Base-by-base conservation (phyloP, 2,888 invertebrate genomes). In the Meliscaeva auricollis region DNA sequence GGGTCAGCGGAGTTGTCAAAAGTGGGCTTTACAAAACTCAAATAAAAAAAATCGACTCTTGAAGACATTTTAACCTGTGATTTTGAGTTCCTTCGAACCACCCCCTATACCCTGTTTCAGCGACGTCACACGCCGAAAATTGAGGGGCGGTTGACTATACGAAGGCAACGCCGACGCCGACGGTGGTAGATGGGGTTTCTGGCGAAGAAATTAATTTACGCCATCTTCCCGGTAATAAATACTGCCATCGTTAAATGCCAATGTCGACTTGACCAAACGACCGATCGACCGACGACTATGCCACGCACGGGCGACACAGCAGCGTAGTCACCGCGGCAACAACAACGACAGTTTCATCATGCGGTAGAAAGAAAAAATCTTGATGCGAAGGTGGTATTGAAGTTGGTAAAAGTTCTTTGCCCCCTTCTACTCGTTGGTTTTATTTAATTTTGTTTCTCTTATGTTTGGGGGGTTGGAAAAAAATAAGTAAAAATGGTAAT, bases 161-260 rank as follows among this genome's bases (percentile, higher is more conserved):
- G n/a, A n/a, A n/a, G n/a, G n/a, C n/a, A n/a, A n/a, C n/a, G n/a
- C n/a, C 26, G 17, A 32, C 13, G 15, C 17, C 8, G 17, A 46
- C 2, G 3, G 9, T 2, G 17, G 56, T 58, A 38, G 54, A 30
- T 30, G 60, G 60, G 54, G 46, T 73, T 41, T 72, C 26, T 72
- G 54, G 52, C 41, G 68, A 80, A 85, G 85, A 85, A 85, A 85
- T 85, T 85, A 85, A 85, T 85, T 85, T 85, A 85, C 81, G 85
- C 81, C 85, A 81, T 85, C 81, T 80, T 85, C 81, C 85, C 81
- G 76, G 85, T 85, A 85, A 85, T 85, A 85, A 85, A 85, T 85
- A 85, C 73, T 72, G 77, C 76, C 76, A 85, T 85, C 85, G 85
- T 85, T 85, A 85, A 85, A 85, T 81, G 76, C 73, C 85, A 77